Evolutionary conservation across 2,888 invertebrate genomes (phyloP).

Genomic region (Cryptocephalus primarius): DNA sequence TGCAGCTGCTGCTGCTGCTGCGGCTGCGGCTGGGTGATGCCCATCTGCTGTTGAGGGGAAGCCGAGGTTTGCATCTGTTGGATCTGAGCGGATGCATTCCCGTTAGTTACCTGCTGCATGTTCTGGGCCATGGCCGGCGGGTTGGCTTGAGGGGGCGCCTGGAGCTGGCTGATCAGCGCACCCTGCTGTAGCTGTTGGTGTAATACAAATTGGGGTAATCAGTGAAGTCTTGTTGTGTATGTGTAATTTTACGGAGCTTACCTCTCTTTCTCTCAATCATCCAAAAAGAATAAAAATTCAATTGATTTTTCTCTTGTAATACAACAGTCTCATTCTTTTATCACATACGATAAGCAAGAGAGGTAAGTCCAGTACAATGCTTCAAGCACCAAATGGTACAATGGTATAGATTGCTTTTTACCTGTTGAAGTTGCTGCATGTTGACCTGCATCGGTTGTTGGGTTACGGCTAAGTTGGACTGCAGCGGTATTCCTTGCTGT

Average conservation of each 20-base stretch:
- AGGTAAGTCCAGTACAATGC: neutral
- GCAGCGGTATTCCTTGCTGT: slow-evolving; percentile 48
- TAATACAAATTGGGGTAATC: no score
- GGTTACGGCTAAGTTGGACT: slow-evolving; percentile 35
- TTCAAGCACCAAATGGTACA: neutral
- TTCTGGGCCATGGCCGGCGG: slow-evolving; percentile 24
- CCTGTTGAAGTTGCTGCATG: slow-evolving; percentile 51
- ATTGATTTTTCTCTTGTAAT: no score
- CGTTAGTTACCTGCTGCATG: no score
- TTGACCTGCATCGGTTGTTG: slow-evolving; percentile 37
- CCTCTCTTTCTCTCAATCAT: no score
- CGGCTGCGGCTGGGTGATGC: slow-evolving; percentile 31
- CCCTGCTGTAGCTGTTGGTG: slow-evolving; percentile 33
- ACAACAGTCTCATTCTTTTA: no score
- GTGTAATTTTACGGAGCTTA: no score
- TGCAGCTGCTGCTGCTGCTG: slow-evolving; percentile 1
- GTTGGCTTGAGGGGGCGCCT: slow-evolving; percentile 24
- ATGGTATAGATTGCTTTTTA: slow-evolving; percentile 24
- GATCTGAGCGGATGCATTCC: slow-evolving; percentile 22
- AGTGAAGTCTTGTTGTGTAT: no score
- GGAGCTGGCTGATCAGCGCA: slow-evolving; percentile 39
- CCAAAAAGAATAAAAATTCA: no score
- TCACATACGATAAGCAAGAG: no score
- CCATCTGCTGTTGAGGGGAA: slow-evolving; percentile 16
- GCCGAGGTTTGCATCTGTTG: slow-evolving; percentile 23